These are phyloP conservation scores for Harpalus rufipes DNA, from an alignment of 2,888 invertebrate genomes.

Conservation along the genomic window DNA sequence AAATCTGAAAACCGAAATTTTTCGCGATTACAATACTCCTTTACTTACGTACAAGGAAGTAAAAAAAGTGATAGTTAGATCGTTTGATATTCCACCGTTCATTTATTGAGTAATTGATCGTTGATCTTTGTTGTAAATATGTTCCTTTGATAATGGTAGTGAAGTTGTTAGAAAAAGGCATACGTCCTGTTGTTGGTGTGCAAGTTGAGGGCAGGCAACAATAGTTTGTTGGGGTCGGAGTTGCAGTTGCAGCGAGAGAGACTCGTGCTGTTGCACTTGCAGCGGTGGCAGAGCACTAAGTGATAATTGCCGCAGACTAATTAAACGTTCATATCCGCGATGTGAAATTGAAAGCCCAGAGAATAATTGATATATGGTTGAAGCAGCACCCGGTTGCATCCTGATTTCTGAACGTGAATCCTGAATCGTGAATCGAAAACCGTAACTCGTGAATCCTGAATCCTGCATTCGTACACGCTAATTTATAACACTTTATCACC, in stretches of 20 bases:
- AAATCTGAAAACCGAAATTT: too few species aligned
- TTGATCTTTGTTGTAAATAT: too few species aligned
- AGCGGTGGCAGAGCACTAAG: conserved; percentile 56
- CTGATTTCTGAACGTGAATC: conserved; percentile 23
- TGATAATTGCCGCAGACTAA: conserved; percentile 64
- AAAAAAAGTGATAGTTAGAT: too few species aligned
- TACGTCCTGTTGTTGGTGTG: not conserved
- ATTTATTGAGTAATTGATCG: too few species aligned
- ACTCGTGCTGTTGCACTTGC: not conserved
- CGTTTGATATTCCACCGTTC: too few species aligned
- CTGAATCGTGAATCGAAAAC: conserved; percentile 13
- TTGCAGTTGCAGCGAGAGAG: not conserved
- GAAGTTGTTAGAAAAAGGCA: not conserved
- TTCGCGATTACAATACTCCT: too few species aligned
- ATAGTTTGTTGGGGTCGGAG: not conserved
- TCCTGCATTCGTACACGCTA: not conserved
- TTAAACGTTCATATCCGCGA: conserved; percentile 63
- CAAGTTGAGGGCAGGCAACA: not conserved
- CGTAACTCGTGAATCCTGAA: not conserved
- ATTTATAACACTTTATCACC: conserved; percentile 3
- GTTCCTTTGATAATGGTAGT: too few species aligned
- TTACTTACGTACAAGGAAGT: too few species aligned
- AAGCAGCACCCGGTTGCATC: conserved; percentile 4
- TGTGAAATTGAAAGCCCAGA: conserved; percentile 61
- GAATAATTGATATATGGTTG: conserved; percentile 64